Conservation (phyloP, 2,888 invertebrate species). For the Caenorhabditis angaria region DNA sequence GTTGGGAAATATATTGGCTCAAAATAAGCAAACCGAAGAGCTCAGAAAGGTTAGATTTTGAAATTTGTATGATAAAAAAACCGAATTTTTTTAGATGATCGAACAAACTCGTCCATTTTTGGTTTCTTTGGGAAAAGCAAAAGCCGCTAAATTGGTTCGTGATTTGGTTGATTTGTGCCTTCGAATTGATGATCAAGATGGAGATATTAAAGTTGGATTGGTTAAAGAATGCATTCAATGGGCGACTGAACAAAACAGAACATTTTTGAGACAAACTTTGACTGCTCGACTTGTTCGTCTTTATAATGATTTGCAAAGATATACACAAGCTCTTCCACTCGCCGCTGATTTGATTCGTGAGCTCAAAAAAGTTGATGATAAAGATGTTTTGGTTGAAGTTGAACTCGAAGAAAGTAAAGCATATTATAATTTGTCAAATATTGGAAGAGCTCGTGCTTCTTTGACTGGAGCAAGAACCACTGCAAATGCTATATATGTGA, state of each 20-base stretch:
- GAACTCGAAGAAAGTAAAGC: conserved; percentile 97
- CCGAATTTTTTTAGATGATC: conserved; percentile 41
- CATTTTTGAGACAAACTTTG: conserved; percentile 92
- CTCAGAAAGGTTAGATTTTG: conserved; percentile 44
- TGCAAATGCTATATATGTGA: conserved; percentile 98
- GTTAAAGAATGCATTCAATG: conserved; percentile 94
- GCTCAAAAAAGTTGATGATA: conserved; percentile 97
- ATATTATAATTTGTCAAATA: conserved; percentile 94
- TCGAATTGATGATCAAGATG: conserved; percentile 93
- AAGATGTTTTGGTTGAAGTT: conserved; percentile 96
- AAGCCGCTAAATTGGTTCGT: conserved; percentile 96
- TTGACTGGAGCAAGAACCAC: conserved; percentile 98
- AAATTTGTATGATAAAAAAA: neutral
- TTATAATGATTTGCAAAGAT: conserved; percentile 77
- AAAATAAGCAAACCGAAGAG: conserved; percentile 76
- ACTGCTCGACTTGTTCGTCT: conserved; percentile 93
- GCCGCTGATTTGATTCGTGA: conserved; percentile 83
- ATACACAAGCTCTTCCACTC: conserved; percentile 71
- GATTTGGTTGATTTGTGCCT: conserved; percentile 95
- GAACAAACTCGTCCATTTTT: conserved; percentile 87
- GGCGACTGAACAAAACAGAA: conserved; percentile 96
- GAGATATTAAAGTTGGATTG: conserved; percentile 76
- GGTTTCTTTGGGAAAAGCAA: conserved; percentile 94
- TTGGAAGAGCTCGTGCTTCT: conserved; percentile 86
- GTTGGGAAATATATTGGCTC: conserved; percentile 89